phyloP scores from a whole-genome alignment of 2,888 invertebrate genomes.

The Seira musarum region DNA sequence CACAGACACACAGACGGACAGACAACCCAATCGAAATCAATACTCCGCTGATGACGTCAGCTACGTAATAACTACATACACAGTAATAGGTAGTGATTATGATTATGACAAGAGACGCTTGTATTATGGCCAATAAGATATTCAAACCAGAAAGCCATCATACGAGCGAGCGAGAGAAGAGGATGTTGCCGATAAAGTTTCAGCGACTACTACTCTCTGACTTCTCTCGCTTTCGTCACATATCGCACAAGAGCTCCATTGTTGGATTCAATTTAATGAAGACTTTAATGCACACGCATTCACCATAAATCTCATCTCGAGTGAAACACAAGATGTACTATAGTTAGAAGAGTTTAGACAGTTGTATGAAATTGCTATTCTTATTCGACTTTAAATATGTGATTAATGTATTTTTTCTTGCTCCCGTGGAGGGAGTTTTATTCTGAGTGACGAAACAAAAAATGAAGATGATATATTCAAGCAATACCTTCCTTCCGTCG shows the following conservation, averaged over 20 bases:
- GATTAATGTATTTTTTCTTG: constrained; percentile 5
- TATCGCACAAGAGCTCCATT: neutral
- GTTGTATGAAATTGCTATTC: neutral
- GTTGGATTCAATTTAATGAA: neutral
- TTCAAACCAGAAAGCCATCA: too few species aligned
- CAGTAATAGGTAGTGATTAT: too few species aligned
- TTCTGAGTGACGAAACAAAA: neutral
- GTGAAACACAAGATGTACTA: neutral
- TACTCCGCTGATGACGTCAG: too few species aligned
- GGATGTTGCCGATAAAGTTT: neutral
- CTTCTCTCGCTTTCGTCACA: neutral
- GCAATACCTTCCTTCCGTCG: constrained; percentile 29
- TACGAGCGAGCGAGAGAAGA: neutral
- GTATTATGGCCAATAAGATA: too few species aligned
- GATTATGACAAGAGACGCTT: too few species aligned
- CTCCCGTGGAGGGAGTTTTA: constrained; percentile 2
- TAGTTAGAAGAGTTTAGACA: neutral
- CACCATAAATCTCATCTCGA: neutral
- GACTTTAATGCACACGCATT: neutral
- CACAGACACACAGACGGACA: too few species aligned
- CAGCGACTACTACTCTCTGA: too few species aligned
- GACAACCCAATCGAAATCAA: too few species aligned
- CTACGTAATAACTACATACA: too few species aligned
- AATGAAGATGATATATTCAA: constrained; percentile 2
- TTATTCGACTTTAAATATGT: neutral